Evolutionary conservation across 1,140 invertebrate species (phyloP).

Genomic region (Lepidotrigona ventralis): DNA sequence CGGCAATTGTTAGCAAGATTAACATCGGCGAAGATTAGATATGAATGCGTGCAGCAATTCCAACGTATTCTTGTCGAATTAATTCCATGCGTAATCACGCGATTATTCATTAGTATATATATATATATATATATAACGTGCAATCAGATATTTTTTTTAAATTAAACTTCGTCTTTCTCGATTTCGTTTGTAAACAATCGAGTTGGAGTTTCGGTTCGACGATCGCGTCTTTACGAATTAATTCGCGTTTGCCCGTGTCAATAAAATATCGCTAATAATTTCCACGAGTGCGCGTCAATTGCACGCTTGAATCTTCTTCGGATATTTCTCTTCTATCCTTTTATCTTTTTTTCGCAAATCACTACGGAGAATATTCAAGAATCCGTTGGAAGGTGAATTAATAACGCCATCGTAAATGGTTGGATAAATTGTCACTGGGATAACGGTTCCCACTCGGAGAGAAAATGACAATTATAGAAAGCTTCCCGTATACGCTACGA

Average conservation of each 20-base stretch:
- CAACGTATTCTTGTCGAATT: slow-evolving; percentile 33
- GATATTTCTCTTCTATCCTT: background rate
- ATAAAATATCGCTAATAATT: background rate
- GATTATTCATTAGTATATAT: slow-evolving; percentile 7
- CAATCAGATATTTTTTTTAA: slow-evolving; percentile 3
- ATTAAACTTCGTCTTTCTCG: slow-evolving; percentile 2
- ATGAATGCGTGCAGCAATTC: slow-evolving; percentile 22
- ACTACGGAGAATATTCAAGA: background rate
- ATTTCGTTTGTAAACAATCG: background rate
- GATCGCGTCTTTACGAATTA: background rate
- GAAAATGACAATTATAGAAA: slow-evolving; percentile 34
- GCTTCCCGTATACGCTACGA: slow-evolving; percentile 15
- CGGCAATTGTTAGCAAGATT: slow-evolving; percentile 37
- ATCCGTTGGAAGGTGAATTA: background rate
- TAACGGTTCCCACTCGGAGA: slow-evolving; percentile 19
- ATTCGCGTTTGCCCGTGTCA: background rate
- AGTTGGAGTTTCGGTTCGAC: background rate
- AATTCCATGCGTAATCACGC: slow-evolving; percentile 38
- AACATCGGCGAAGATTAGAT: slow-evolving; percentile 65
- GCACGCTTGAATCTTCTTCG: background rate
- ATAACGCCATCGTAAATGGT: slow-evolving; percentile 6
- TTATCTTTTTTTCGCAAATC: background rate
- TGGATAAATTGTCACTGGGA: background rate
- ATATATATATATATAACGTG: slow-evolving; percentile 12
- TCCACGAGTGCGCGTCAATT: background rate